These are phyloP conservation scores for Orbicella faveolata DNA, from an alignment of 64 coral and sea anemone genomes.

Conservation along the genomic window DNA sequence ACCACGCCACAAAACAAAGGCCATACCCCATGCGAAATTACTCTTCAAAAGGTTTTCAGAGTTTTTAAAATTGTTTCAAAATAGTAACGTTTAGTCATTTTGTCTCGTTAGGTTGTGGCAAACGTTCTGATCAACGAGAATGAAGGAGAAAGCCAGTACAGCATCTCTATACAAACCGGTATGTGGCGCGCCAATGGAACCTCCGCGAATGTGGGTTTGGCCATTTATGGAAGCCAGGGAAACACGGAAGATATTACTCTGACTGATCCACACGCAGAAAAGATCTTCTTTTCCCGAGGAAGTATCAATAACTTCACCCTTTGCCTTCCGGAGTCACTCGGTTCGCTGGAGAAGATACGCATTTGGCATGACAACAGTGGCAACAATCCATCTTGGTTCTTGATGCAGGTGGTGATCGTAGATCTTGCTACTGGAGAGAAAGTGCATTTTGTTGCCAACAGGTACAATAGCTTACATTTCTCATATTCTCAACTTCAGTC, in stretches of 20 bases:
- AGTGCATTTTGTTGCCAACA: constrained; percentile 44
- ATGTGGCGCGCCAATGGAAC: constrained; percentile 72
- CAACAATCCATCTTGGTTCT: constrained; percentile 52
- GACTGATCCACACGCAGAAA: constrained; percentile 39
- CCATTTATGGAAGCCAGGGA: constrained; percentile 48
- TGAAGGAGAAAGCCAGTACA: constrained; percentile 35
- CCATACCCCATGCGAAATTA: too few species aligned
- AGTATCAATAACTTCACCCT: constrained; percentile 69
- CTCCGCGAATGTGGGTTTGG: constrained; percentile 55
- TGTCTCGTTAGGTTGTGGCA: constrained; percentile 44
- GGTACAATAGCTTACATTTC: background rate
- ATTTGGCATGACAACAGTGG: constrained; percentile 71
- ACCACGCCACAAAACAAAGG: too few species aligned
- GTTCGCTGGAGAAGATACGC: constrained; percentile 41
- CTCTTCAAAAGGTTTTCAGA: background rate
- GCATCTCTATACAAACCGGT: constrained; percentile 55
- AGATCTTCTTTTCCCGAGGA: constrained; percentile 56
- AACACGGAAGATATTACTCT: constrained; percentile 46
- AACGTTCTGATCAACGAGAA: constrained; percentile 47
- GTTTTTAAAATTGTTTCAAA: background rate
- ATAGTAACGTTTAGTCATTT: background rate
- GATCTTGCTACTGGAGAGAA: constrained; percentile 37
- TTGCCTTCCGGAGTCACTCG: constrained; percentile 30
- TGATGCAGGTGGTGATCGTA: constrained; percentile 45
- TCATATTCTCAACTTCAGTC: background rate